Conservation (phyloP, 2,888 invertebrate species). For the Mythimna impura region DNA sequence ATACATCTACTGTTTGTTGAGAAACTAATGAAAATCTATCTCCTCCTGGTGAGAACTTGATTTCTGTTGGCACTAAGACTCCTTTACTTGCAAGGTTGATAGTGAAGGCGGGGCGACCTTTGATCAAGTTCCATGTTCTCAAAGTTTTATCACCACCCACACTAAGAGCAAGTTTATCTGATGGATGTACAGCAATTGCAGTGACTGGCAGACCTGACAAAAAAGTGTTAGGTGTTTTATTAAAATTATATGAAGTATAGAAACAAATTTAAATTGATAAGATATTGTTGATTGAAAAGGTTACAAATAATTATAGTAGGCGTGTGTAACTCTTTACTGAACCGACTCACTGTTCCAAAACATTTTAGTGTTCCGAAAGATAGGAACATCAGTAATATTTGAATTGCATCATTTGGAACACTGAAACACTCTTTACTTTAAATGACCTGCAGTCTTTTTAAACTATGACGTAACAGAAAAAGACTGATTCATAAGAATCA, state of each 20-base stretch:
- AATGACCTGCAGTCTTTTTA: too few relatives aligned
- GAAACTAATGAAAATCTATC: slow-evolving; percentile 94
- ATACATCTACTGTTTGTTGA: slow-evolving; percentile 94
- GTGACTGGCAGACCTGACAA: slow-evolving; percentile 91
- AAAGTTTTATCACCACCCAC: slow-evolving; percentile 96
- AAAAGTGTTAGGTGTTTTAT: background rate
- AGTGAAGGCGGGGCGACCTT: slow-evolving; percentile 96
- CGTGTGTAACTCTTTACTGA: too few relatives aligned
- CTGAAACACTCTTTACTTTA: too few relatives aligned
- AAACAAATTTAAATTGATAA: background rate
- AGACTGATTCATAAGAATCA: too few relatives aligned
- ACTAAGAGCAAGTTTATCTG: slow-evolving; percentile 96
- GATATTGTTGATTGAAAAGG: background rate
- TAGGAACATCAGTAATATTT: too few relatives aligned
- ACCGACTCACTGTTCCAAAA: too few relatives aligned
- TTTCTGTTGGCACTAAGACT: slow-evolving; percentile 86
- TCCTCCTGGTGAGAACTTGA: slow-evolving; percentile 94
- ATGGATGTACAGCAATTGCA: slow-evolving; percentile 95
- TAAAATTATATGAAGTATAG: background rate
- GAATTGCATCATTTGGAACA: too few relatives aligned
- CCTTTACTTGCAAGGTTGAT: slow-evolving; percentile 95
- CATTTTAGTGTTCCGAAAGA: too few relatives aligned
- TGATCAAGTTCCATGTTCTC: slow-evolving; percentile 98
- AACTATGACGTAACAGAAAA: too few relatives aligned
- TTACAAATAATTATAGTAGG: background rate